Evolutionary conservation across 2,113 vertebrate species (phyloP), one percentile per base, ranked within the genome.

Genomic region (Bufo gargarizans): DNA sequence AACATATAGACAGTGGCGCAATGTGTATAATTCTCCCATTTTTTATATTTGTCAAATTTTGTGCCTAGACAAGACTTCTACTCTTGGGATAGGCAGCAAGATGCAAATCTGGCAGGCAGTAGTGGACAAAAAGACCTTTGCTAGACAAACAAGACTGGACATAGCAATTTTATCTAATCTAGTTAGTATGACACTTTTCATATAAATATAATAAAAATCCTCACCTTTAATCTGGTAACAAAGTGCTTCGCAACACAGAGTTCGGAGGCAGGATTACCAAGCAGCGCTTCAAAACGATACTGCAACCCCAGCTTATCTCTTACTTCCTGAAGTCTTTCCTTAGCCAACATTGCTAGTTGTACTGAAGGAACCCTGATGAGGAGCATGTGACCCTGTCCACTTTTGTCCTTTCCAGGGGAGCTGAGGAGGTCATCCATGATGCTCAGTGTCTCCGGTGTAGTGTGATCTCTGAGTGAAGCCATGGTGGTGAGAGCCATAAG

Each of bases 401-500:
- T 96, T 79, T 94, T 95, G 84, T 94, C 95, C 88, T 95, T 96
- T n/a, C 95, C 96, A 0, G 96, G 96, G 33, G 94, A 94, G n/a
- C 95, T 96, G 92, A 99, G 95, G 22, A 99, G 95, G 91, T 98
- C 97, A 59, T 99, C 98, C 94, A 99, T 95, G 78, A 99, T 98
- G 93, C 96, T 97, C 90, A 99, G 96, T 0, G 97, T 99, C 92
- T 99, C 98, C 0, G 98, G 98, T 0, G 98, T 99, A 90, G 97
- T 97, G 93, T 99, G 98, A 89, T 98, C 97, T 72, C 98, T 93
- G 12, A 99, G 96, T 0, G 97, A 96, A 0, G 97, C 95, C 90
- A 97, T 94, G 8, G 96, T 96, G 1, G 98, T 98, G 90, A 99
- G 94, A 19, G 98, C 97, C 97, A 99, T 98, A 94, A 99, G 95